These are phyloP conservation scores for Lichenostomus cassidix DNA, from an alignment of 2,113 vertebrate genomes.

Conservation along the genomic window DNA sequence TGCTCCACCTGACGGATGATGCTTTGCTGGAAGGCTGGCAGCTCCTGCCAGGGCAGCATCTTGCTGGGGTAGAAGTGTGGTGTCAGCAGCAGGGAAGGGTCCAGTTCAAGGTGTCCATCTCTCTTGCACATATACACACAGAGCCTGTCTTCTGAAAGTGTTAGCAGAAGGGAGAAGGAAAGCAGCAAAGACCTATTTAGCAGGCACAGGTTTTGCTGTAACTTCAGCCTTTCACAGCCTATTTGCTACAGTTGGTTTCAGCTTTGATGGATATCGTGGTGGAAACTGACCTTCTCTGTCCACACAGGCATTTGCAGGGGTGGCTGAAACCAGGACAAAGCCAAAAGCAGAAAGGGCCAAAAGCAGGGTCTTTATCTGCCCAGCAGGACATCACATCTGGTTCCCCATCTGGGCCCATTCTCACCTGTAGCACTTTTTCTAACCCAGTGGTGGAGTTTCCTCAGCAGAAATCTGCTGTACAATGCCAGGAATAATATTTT, in stretches of 20 bases:
- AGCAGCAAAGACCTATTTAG: neutral
- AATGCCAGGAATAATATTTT: neutral
- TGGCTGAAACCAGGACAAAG: neutral
- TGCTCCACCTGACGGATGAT: conserved; percentile 18
- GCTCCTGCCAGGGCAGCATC: conserved; percentile 46
- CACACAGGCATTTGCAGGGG: neutral
- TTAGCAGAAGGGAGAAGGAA: neutral
- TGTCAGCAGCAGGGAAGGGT: conserved; percentile 48
- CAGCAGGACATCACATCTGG: neutral
- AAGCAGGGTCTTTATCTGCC: neutral
- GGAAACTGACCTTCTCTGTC: neutral
- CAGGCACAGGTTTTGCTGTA: neutral
- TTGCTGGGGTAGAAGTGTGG: conserved; percentile 16
- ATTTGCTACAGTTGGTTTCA: neutral
- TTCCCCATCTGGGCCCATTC: neutral
- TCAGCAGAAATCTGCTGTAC: neutral
- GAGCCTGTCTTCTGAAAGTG: neutral
- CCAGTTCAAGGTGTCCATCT: neutral
- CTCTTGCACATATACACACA: neutral
- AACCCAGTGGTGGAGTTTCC: neutral
- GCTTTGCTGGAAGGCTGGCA: conserved; percentile 25
- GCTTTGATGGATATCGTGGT: neutral
- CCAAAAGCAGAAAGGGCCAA: neutral
- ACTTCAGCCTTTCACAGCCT: neutral
- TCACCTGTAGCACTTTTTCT: neutral